These are phyloP conservation scores for Prosapia bicincta DNA, from an alignment of 2,888 invertebrate genomes.

Conservation along the genomic window DNA sequence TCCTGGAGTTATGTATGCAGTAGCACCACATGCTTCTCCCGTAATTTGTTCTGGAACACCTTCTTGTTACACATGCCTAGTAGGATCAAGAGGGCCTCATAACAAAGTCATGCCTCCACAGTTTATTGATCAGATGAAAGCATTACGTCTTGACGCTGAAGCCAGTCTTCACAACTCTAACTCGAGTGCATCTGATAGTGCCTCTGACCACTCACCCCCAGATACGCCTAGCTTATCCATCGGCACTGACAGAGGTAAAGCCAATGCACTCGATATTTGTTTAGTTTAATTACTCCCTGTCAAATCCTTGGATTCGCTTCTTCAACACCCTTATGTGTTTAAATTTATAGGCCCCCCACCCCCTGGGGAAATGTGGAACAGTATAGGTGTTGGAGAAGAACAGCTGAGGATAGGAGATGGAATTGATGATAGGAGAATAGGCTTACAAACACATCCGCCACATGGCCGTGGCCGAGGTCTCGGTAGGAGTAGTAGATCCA, in stretches of 20 bases:
- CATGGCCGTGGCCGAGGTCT: conserved; percentile 19
- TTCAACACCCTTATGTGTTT: background rate
- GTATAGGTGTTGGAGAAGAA: background rate
- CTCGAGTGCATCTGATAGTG: conserved; percentile 46
- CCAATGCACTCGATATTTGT: background rate
- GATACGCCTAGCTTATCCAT: conserved; percentile 48
- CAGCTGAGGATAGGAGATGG: background rate
- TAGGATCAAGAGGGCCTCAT: conserved; percentile 32
- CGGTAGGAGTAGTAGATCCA: conserved; percentile 32
- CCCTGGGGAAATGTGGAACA: background rate
- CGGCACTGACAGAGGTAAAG: conserved; percentile 14
- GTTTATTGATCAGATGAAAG: conserved; percentile 50
- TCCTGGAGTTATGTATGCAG: background rate
- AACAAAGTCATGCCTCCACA: conserved; percentile 46
- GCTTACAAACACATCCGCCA: background rate
- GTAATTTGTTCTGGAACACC: background rate
- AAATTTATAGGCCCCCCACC: background rate
- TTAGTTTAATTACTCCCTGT: background rate
- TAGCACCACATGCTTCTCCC: background rate
- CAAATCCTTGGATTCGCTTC: background rate
- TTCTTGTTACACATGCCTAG: background rate
- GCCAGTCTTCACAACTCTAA: conserved; percentile 51
- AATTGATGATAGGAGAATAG: conserved; percentile 26
- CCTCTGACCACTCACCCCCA: conserved; percentile 53
- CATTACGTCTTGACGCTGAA: conserved; percentile 51